Conservation (phyloP, 2,797 vertebrate species). For the Leptodactylus fallax region DNA sequence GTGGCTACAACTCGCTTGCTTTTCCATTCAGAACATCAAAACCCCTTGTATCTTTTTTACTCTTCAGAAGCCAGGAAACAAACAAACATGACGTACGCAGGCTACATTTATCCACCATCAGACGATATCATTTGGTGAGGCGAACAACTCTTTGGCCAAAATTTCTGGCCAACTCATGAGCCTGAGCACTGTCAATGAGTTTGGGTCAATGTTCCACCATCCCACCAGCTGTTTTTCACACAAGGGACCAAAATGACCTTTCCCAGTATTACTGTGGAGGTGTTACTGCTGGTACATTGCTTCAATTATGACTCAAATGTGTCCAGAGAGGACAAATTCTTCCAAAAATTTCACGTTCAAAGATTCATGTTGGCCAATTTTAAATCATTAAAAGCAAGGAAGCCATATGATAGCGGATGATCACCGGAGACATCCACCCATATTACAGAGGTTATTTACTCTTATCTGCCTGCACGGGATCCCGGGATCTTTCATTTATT, state of each 20-base stretch:
- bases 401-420: slow-evolving; percentile 21
- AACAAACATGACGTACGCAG: neutral
- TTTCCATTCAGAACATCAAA: slow-evolving; percentile 27
- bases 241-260: slow-evolving; percentile 27
- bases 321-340: neutral
- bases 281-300: slow-evolving; percentile 21
- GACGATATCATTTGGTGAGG: neutral
- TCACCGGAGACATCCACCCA: slow-evolving; percentile 22
- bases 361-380: slow-evolving; percentile 17
- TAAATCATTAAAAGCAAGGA: neutral
- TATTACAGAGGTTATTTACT: slow-evolving; percentile 16
- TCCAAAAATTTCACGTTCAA: slow-evolving; percentile 15
- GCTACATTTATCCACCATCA: neutral
- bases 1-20: slow-evolving; percentile 32
- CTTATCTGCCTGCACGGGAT: slow-evolving; percentile 19
- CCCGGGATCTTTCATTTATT: slow-evolving; percentile 40
- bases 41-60: slow-evolving; percentile 14
- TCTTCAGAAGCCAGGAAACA: slow-evolving; percentile 33
- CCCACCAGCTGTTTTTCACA: slow-evolving; percentile 45
- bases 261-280: neutral
- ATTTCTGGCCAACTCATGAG: neutral
- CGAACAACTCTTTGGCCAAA: slow-evolving; percentile 1
- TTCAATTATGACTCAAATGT: neutral
- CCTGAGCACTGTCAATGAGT: neutral
- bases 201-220: neutral